Percentiles rank a stretch among this genome's conserved stretches.
Conservation (phyloP, 2,888 invertebrate genomes). For the Archips crataeganus region DNA sequence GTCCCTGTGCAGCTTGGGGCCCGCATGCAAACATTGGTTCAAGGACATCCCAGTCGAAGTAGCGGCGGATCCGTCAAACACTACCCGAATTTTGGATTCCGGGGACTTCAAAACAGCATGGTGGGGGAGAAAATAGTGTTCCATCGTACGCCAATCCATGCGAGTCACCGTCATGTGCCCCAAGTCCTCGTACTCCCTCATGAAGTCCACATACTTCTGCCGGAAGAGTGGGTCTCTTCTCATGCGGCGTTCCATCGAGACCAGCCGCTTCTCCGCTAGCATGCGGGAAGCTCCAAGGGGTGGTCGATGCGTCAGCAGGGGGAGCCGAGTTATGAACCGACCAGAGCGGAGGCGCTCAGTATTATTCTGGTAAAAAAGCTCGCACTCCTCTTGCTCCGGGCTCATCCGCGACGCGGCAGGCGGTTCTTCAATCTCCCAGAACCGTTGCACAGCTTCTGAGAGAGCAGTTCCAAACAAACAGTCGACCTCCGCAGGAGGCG, state of each 20-base stretch:
- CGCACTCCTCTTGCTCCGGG: slow-evolving; percentile 21
- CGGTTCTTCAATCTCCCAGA: too few species aligned
- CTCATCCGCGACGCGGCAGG: too few species aligned
- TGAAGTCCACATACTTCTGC: slow-evolving; percentile 27
- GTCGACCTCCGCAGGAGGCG: too few species aligned
- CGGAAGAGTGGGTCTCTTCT: not conserved
- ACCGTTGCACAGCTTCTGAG: too few species aligned
- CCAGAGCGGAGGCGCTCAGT: slow-evolving; percentile 16
- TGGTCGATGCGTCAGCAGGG: not conserved
- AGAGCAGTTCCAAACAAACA: too few species aligned
- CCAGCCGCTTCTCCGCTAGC: too few species aligned
- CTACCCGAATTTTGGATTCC: too few species aligned
- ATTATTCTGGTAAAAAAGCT: slow-evolving; percentile 22
- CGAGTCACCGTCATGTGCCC: slow-evolving; percentile 23
- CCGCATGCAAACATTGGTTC: too few species aligned
- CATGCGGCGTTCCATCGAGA: slow-evolving; percentile 25
- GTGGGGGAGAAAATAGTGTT: slow-evolving; percentile 27
- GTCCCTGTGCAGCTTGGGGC: too few species aligned
- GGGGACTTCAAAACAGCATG: slow-evolving; percentile 21
- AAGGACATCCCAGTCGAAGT: too few species aligned
- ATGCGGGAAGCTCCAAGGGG: not conserved
- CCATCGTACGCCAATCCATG: not conserved
- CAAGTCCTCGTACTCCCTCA: slow-evolving; percentile 20
- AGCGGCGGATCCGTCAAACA: too few species aligned
- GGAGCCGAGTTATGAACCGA: slow-evolving; percentile 18